Percentiles rank a stretch among this genome's conserved stretches.
Evolutionary conservation across 2,888 invertebrate genomes (phyloP).

Genomic region (Tenthredo livida): DNA sequence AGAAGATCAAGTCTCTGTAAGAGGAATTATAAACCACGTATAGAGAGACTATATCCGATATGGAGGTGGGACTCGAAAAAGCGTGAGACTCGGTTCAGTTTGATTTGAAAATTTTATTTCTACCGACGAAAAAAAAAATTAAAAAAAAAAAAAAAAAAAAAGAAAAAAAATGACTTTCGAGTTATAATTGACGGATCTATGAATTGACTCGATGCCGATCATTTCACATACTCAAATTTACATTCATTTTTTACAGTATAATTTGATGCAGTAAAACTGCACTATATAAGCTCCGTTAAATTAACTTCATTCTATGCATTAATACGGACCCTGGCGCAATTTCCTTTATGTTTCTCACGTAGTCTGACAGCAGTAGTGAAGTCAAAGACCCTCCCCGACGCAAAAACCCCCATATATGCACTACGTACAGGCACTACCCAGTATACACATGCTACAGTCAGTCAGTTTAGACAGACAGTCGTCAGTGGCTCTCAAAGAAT

Average conservation of each 20-base stretch:
- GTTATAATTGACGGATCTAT: too few relatives aligned
- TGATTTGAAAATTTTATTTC: too few relatives aligned
- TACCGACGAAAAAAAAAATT: too few relatives aligned
- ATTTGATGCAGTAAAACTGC: not conserved
- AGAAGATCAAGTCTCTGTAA: not conserved
- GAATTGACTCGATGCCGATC: too few relatives aligned
- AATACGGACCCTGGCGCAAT: not conserved
- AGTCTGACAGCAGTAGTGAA: not conserved
- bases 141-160: too few relatives aligned
- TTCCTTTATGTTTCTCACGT: conserved; percentile 29
- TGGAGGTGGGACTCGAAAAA: too few relatives aligned
- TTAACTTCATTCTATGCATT: not conserved
- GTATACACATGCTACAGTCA: not conserved
- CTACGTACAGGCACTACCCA: not conserved
- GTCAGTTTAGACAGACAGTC: not conserved
- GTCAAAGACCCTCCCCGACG: not conserved
- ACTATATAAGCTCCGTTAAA: not conserved
- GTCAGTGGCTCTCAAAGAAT: not conserved
- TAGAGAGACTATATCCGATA: not conserved
- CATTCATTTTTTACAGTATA: too few relatives aligned
- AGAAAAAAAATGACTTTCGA: too few relatives aligned
- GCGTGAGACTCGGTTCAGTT: too few relatives aligned
- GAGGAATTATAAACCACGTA: not conserved
- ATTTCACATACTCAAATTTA: too few relatives aligned
- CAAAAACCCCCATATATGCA: not conserved